These are phyloP conservation scores for Drosophila trapezifrons DNA, from an alignment of 1,140 invertebrate species.

Conservation along the genomic window DNA sequence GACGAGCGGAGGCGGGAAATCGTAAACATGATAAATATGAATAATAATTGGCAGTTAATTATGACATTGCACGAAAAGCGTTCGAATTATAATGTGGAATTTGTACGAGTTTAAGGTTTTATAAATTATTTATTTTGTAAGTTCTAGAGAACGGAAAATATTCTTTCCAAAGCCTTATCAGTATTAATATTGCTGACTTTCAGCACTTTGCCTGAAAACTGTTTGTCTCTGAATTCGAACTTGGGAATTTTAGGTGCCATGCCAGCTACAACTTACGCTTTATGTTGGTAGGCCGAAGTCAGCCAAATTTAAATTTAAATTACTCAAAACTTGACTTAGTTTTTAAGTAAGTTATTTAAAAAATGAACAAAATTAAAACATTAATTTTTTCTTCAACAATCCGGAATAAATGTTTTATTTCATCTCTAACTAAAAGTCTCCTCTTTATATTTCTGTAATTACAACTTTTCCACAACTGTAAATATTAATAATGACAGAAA, in stretches of 20 bases:
- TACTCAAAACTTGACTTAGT: no score
- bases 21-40: constrained; percentile 34
- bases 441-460: no score
- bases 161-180: no score
- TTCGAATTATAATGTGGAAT: background rate
- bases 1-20: constrained; percentile 30
- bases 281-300: no score
- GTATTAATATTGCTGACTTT: background rate
- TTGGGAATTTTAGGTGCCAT: background rate
- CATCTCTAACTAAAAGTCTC: background rate
- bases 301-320: no score
- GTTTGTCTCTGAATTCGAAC: background rate
- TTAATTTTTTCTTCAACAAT: no score
- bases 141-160: background rate
- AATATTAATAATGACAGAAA: background rate
- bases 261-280: background rate
- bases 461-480: background rate
- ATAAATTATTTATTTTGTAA: no score
- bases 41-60: constrained; percentile 49
- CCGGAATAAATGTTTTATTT: background rate
- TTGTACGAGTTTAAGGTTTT: background rate
- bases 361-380: no score
- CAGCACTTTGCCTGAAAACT: no score
- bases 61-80: constrained; percentile 26
- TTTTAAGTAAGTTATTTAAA: no score